A percentile compares a stretch with the other conserved stretches of the same genome.
Evolutionary conservation across 2,888 invertebrate species (phyloP).

Genomic region (Hemicrepidius hirtus): DNA sequence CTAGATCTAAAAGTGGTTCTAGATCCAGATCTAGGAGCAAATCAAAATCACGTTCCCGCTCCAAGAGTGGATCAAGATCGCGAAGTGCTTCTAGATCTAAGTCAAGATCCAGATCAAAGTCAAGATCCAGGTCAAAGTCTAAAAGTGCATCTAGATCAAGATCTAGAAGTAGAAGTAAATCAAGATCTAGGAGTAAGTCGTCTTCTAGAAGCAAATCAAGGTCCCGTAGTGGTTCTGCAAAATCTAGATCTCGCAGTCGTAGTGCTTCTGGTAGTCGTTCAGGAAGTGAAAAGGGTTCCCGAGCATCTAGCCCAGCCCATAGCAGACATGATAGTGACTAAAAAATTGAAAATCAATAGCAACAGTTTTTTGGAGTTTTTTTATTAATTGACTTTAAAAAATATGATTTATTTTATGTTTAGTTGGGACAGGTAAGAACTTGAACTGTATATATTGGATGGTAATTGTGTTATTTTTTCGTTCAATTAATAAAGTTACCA

Average conservation of each 20-base stretch:
- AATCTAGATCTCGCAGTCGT: conserved; percentile 56
- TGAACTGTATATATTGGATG: too few relatives aligned
- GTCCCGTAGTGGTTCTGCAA: too few relatives aligned
- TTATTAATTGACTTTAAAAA: too few relatives aligned
- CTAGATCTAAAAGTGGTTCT: conserved; percentile 69
- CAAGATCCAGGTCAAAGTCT: conserved; percentile 64
- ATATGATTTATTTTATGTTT: too few relatives aligned
- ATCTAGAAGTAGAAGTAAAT: conserved; percentile 49
- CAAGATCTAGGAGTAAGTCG: conserved; percentile 58
- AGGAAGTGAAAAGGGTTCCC: conserved; percentile 46
- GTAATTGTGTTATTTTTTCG: too few relatives aligned
- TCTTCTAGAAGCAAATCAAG: too few relatives aligned
- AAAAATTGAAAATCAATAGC: not conserved
- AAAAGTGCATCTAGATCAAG: conserved; percentile 64
- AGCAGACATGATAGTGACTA: conserved; percentile 43
- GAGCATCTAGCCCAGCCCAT: conserved; percentile 49
- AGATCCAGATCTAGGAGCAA: conserved; percentile 66
- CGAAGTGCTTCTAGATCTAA: conserved; percentile 61
- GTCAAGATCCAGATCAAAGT: conserved; percentile 53
- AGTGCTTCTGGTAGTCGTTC: conserved; percentile 42
- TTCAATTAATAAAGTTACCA: too few relatives aligned
- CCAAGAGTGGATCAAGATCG: conserved; percentile 67
- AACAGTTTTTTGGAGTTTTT: not conserved
- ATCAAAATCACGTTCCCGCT: conserved; percentile 65
- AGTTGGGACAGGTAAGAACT: too few relatives aligned